Evolutionary conservation across 1,140 invertebrate genomes (phyloP), one percentile per base, ranked within the genome.

Genomic region (Drosophila nebulosa): DNA sequence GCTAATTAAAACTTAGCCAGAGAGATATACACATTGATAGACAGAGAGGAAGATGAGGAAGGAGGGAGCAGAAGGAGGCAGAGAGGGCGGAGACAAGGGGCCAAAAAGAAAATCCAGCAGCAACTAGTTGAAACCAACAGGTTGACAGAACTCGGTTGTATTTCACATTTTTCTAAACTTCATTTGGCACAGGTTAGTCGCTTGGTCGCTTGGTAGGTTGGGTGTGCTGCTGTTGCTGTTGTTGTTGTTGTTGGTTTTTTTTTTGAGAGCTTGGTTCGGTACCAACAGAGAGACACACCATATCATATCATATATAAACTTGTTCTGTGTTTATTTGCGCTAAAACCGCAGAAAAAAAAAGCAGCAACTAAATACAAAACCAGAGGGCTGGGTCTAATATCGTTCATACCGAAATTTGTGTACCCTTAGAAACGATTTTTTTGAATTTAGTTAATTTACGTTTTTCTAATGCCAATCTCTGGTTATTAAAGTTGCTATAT

Each of bases 291-390:
- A 42, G 21, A 10, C 9, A 59, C 52, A 42, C 50, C 64, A 36
- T 39, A 50, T 36, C 21, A 75, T 67, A 71, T 63, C 65, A 66
- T 64, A 60, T 42, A 42, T 60, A 69, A 83, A 64, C 58, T 64
- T 73, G 57, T 79, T 73, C 60, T 56, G 16, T 59, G 35, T 64
- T 68, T 74, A 62, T 78, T 75, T 66, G 51, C 46, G 80, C 64
- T 67, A 61, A 88, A 86, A 86, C 81, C 81, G 81, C 81, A 81
- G 74, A 78, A 74, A 46, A 46, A 46, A 46, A 3, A 16, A 46
- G 10, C 39, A 46, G 21, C 39, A 46, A 46, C 16, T 16, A 46
- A 46, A 46, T 9, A 46, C 16, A 46, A 46, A 46, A 46, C 39
- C 39, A 46, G 39, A 46, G 39, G 39, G 39, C 39, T 2, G 16